Conservation (phyloP, 2,113 vertebrate species). For the Calyptommatus sinebrachiatus region DNA sequence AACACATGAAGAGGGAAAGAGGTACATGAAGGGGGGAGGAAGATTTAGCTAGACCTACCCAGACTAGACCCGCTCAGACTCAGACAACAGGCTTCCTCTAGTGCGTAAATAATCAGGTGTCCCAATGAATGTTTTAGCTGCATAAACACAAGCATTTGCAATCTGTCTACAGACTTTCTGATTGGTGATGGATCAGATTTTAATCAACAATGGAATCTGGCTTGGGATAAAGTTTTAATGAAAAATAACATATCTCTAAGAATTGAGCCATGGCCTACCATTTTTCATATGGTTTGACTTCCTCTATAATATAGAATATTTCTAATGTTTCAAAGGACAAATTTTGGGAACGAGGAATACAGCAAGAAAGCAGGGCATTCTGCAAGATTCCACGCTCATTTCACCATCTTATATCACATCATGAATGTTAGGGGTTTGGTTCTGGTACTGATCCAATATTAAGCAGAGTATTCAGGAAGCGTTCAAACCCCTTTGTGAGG, state of each 20-base stretch:
- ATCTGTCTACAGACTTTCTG: conserved; percentile 39
- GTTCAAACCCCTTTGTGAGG: too few species aligned
- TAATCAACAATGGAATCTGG: background rate
- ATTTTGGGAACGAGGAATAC: background rate
- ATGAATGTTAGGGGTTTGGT: too few species aligned
- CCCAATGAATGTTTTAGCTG: conserved; percentile 17
- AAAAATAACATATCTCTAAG: background rate
- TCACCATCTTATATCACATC: background rate
- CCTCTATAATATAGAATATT: background rate
- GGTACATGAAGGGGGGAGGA: too few species aligned
- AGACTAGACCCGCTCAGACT: too few species aligned
- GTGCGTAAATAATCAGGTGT: conserved; percentile 41
- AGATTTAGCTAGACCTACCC: too few species aligned
- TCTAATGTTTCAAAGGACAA: background rate
- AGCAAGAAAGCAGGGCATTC: too few species aligned
- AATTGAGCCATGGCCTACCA: background rate
- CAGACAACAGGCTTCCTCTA: too few species aligned
- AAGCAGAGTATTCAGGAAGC: too few species aligned
- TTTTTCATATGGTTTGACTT: background rate
- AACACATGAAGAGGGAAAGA: too few species aligned
- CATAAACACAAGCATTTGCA: conserved; percentile 8
- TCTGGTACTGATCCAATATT: too few species aligned
- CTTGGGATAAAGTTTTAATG: background rate
- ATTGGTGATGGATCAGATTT: background rate
- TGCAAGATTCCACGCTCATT: background rate